Evolutionary conservation across 2,797 vertebrate genomes (phyloP).

Genomic region (Darevskia nairensis): DNA sequence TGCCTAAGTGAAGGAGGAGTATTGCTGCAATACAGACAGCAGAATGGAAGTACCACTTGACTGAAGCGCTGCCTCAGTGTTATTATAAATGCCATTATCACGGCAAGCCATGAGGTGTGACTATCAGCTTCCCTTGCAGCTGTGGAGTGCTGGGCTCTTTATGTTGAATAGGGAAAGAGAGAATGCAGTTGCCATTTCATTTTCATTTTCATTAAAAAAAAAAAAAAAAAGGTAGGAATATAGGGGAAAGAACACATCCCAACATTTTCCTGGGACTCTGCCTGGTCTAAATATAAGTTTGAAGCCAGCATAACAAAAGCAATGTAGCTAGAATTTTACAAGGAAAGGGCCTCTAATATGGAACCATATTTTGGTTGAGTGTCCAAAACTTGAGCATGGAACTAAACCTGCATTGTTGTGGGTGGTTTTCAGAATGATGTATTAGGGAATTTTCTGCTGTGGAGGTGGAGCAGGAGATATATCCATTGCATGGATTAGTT

Average conservation of each 20-base stretch:
- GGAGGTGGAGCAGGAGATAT: not conserved
- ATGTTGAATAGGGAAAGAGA: constrained; percentile 27
- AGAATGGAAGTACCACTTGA: constrained; percentile 1
- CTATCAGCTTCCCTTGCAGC: constrained; percentile 21
- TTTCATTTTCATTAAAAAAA: constrained; percentile 28
- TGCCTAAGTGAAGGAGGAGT: not conserved
- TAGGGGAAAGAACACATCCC: fast-evolving
- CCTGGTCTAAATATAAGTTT: not conserved
- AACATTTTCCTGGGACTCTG: not conserved
- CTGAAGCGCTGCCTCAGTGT: fast-evolving
- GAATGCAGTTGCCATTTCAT: constrained; percentile 33
- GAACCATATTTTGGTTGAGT: not conserved
- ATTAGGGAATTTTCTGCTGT: not conserved
- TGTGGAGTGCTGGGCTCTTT: constrained; percentile 47
- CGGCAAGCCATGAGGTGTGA: constrained; percentile 29
- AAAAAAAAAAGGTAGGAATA: not conserved
- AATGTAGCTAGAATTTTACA: not conserved
- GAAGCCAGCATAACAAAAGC: not conserved
- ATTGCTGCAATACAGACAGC: not conserved
- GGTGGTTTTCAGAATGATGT: not conserved
- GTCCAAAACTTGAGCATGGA: not conserved
- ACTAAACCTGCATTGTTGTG: not conserved
- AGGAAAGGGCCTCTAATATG: not conserved
- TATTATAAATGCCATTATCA: constrained; percentile 10
- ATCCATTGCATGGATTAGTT: not conserved